Conservation (phyloP, 2,797 vertebrate species). For the Xyrichtys novacula region DNA sequence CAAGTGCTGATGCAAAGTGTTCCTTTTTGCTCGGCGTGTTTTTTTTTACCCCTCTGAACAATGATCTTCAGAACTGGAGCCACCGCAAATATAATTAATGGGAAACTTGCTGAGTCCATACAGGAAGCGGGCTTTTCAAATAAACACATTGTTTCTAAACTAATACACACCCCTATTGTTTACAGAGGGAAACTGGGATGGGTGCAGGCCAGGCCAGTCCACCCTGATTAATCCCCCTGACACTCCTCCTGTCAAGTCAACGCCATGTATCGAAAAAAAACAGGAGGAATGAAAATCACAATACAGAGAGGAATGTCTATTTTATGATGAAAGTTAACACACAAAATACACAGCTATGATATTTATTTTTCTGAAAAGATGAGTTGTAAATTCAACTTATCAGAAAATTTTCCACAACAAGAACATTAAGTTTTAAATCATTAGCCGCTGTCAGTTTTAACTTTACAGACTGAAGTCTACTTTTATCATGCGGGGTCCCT, state of each 20-base stretch:
- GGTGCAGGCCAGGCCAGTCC: slow-evolving; percentile 74
- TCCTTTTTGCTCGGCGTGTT: slow-evolving; percentile 75
- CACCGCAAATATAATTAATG: slow-evolving; percentile 87
- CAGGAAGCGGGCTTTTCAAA: slow-evolving; percentile 88
- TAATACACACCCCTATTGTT: slow-evolving; percentile 90
- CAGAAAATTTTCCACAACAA: background rate
- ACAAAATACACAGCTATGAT: background rate
- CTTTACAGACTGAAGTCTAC: slow-evolving; percentile 44
- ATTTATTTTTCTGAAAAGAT: background rate
- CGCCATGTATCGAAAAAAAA: slow-evolving; percentile 60
- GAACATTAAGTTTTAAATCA: slow-evolving; percentile 25
- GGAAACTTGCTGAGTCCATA: slow-evolving; percentile 84
- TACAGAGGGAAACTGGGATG: slow-evolving; percentile 83
- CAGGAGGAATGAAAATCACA: slow-evolving; percentile 54
- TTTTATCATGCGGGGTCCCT: slow-evolving; percentile 55
- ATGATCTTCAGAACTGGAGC: slow-evolving; percentile 84
- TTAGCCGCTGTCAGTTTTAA: slow-evolving; percentile 47
- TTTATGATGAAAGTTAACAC: background rate
- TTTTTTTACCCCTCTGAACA: slow-evolving; percentile 76
- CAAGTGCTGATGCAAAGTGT: slow-evolving; percentile 69
- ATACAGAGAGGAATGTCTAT: slow-evolving; percentile 32
- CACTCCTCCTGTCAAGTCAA: slow-evolving; percentile 72
- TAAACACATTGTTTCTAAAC: slow-evolving; percentile 91
- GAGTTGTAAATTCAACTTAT: slow-evolving; percentile 19
- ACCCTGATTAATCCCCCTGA: slow-evolving; percentile 64